A percentile compares a stretch with the other conserved stretches of the same genome.
Evolutionary conservation across 2,888 invertebrate species (phyloP).

Genomic region (Eudiplozoon nipponicum): DNA sequence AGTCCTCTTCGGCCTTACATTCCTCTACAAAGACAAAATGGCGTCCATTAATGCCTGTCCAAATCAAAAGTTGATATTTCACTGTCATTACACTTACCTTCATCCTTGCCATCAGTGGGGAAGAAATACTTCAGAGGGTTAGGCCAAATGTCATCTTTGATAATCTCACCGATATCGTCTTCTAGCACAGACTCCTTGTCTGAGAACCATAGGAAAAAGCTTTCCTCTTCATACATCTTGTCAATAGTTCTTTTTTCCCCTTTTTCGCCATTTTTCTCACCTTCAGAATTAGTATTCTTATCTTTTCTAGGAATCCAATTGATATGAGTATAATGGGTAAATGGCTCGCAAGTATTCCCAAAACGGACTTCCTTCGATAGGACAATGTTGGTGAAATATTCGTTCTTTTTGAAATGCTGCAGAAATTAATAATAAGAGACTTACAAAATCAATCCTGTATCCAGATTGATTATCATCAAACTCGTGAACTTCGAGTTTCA

Average conservation of each 20-base stretch:
- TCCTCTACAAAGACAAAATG: background rate
- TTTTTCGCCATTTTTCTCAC: conserved; percentile 23
- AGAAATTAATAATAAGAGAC: conserved; percentile 17
- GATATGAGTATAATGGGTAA: conserved; percentile 20
- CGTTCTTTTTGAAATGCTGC: conserved; percentile 20
- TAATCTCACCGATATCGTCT: conserved; percentile 31
- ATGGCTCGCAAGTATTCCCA: conserved; percentile 20
- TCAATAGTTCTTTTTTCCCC: conserved; percentile 27
- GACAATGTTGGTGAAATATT: conserved; percentile 21
- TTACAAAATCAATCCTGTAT: conserved; percentile 31
- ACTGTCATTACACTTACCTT: conserved; percentile 20
- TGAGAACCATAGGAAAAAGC: conserved; percentile 49
- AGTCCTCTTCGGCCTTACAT: conserved; percentile 37
- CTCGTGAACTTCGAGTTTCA: conserved; percentile 40
- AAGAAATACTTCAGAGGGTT: conserved; percentile 50
- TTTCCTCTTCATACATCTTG: no score
- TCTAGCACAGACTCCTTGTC: conserved; percentile 31
- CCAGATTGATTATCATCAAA: conserved; percentile 56
- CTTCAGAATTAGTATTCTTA: conserved; percentile 35
- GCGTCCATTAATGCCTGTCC: background rate
- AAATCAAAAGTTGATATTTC: background rate
- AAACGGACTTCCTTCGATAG: conserved; percentile 22
- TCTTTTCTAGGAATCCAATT: conserved; percentile 26
- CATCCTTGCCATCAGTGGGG: conserved; percentile 38
- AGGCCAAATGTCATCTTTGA: conserved; percentile 54